These are phyloP conservation scores for Sceloporus undulatus DNA, from an alignment of 2,113 vertebrate species.

Conservation along the genomic window DNA sequence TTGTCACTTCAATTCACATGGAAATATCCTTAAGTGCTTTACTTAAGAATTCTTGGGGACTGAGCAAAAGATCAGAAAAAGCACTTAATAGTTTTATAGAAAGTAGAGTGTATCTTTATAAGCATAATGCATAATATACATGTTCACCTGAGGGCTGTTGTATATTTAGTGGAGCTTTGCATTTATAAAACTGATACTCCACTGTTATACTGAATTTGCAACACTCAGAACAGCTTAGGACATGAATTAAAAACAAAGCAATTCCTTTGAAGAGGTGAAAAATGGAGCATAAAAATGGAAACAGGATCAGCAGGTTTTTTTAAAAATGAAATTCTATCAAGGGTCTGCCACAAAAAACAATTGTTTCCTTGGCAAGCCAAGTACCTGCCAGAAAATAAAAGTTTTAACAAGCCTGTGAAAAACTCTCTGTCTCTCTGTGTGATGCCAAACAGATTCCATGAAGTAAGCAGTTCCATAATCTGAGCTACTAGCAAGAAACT, in stretches of 20 bases:
- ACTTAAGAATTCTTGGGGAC: neutral
- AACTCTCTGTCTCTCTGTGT: too few species aligned
- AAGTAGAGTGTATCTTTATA: neutral
- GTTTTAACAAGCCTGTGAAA: neutral
- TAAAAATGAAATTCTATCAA: neutral
- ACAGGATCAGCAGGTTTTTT: neutral
- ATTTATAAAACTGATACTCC: neutral
- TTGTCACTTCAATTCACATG: neutral
- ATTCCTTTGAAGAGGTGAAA: neutral
- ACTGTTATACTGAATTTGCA: neutral
- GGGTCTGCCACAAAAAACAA: neutral
- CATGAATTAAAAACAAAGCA: neutral
- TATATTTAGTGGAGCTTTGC: neutral
- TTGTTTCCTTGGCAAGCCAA: neutral
- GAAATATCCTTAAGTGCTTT: neutral
- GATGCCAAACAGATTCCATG: too few species aligned
- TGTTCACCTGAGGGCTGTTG: neutral
- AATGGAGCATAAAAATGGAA: neutral
- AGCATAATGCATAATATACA: neutral
- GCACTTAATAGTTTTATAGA: neutral
- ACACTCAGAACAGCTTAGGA: neutral
- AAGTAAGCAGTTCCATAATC: too few species aligned
- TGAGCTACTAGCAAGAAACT: too few species aligned
- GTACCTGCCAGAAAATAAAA: neutral
- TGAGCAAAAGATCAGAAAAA: neutral